A percentile compares a stretch with the other conserved stretches of the same genome.
phyloP scores from a whole-genome alignment of 2,113 vertebrate species.

The Brienomyrus longianalis region DNA sequence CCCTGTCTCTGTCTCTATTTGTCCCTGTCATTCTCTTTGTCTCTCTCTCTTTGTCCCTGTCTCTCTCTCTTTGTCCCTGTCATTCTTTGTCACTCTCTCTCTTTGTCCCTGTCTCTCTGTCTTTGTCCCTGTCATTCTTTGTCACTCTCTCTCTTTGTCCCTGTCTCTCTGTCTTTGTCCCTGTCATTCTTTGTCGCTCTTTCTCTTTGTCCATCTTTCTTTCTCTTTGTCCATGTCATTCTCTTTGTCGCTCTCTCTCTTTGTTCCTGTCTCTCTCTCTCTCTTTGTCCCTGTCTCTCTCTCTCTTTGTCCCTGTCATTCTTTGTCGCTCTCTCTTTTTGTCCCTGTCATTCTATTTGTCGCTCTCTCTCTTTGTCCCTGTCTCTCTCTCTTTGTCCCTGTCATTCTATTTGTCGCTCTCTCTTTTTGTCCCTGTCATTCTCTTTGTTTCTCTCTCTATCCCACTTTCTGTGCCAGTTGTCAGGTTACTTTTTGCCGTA shows the following conservation, averaged over 20 bases:
- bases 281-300: neutral
- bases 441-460: neutral
- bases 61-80: neutral
- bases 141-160: no score
- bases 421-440: neutral
- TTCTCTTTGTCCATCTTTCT: neutral
- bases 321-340: neutral
- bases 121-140: no score
- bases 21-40: neutral
- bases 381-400: neutral
- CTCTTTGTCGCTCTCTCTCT: neutral
- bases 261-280: neutral
- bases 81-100: no score
- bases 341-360: neutral
- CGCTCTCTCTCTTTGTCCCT: neutral
- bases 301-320: neutral
- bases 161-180: neutral
- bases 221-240: neutral
- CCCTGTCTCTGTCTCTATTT: neutral
- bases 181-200: neutral
- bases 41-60: neutral
- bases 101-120: neutral
- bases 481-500: neutral
- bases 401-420: neutral
- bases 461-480: neutral